Conservation (phyloP, 2,113 vertebrate genomes). For the Lamprologus tigripictilis region DNA sequence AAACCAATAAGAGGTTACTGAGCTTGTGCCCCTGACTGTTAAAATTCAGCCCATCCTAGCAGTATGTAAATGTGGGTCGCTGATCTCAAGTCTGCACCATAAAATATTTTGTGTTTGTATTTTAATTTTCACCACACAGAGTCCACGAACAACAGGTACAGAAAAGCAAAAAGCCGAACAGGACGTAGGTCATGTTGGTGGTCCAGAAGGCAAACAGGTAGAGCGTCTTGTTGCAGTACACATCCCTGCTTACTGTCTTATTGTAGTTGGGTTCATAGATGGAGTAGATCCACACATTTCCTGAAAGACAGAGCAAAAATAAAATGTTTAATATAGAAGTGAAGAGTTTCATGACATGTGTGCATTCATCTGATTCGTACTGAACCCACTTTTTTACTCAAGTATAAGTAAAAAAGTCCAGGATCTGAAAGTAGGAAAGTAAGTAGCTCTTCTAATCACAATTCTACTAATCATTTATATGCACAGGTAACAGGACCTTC, state of each 20-base stretch:
- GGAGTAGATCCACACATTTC: slow-evolving; percentile 58
- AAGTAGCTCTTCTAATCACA: background rate
- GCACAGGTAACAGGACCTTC: background rate
- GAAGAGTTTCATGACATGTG: fast-evolving
- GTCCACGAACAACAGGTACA: background rate
- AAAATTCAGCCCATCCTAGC: background rate
- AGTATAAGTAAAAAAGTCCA: background rate
- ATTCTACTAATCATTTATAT: background rate
- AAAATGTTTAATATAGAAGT: background rate
- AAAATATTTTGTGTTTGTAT: background rate
- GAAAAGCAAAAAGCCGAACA: background rate
- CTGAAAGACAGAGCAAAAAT: background rate
- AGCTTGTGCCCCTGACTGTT: background rate
- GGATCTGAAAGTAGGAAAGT: background rate
- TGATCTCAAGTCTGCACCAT: background rate
- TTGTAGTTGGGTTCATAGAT: slow-evolving; percentile 54
- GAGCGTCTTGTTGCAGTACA: slow-evolving; percentile 47
- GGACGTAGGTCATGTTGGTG: slow-evolving; percentile 28
- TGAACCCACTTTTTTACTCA: background rate
- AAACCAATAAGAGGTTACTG: background rate
- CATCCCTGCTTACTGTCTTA: background rate
- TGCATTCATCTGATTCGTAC: background rate
- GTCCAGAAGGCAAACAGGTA: slow-evolving; percentile 61
- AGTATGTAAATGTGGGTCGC: background rate
- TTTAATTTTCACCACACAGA: background rate